Evolutionary conservation across 1,140 invertebrate species (phyloP).

Genomic region (Drosophila yakuba): DNA sequence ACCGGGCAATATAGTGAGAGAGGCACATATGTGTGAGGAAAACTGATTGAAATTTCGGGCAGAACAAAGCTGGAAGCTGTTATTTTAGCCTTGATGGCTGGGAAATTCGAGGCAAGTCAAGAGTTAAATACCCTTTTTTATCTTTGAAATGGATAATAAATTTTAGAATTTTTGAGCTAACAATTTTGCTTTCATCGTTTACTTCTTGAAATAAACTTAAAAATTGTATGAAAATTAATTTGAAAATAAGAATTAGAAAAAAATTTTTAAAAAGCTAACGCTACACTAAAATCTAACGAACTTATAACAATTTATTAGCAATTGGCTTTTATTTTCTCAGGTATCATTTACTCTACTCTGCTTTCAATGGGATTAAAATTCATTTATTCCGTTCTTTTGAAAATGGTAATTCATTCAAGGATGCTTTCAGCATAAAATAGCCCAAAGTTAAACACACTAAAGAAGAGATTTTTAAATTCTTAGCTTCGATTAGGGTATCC

Average conservation of each 20-base stretch:
- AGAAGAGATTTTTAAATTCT: neutral
- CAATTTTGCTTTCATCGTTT: no score
- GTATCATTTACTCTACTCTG: neutral
- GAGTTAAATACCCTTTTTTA: slow-evolving; percentile 36
- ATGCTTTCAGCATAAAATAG: slow-evolving; percentile 6
- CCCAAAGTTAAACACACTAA: neutral
- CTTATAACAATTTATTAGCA: neutral
- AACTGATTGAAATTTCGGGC: slow-evolving; percentile 70
- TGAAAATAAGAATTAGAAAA: neutral
- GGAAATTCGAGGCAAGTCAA: slow-evolving; percentile 5
- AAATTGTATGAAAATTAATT: no score
- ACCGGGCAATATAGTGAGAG: slow-evolving; percentile 9
- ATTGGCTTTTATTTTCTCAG: neutral
- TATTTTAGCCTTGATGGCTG: slow-evolving; percentile 21
- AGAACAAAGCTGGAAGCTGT: slow-evolving; percentile 39
- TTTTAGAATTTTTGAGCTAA: no score
- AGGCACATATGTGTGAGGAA: slow-evolving; percentile 22
- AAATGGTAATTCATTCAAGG: neutral
- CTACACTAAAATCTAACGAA: neutral
- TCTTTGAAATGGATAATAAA: neutral
- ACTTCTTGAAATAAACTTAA: neutral
- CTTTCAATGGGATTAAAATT: slow-evolving; percentile 5
- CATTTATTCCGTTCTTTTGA: slow-evolving; percentile 9
- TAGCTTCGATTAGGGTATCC: slow-evolving; percentile 19
- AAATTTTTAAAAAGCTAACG: no score